phyloP scores from a whole-genome alignment of 2,888 invertebrate species.

The Sycophila texana region DNA sequence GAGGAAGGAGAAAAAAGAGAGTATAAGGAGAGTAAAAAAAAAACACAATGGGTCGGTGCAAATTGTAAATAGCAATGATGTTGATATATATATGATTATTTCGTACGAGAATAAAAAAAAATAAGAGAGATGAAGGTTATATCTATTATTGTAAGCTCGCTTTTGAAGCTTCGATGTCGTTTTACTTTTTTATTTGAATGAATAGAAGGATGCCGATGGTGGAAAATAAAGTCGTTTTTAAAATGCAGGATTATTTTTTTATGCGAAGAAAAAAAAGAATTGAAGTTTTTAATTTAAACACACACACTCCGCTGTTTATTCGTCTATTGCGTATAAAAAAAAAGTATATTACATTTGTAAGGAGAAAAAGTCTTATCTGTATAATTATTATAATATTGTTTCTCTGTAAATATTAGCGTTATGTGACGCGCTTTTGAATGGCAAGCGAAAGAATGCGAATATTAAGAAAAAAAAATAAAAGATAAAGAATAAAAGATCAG shows the following conservation, averaged over 20 bases:
- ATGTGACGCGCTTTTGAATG: constrained; percentile 51
- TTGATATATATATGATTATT: constrained; percentile 59
- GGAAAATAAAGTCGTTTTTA: constrained; percentile 51
- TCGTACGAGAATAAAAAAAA: constrained; percentile 55
- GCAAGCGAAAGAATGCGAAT: constrained; percentile 35
- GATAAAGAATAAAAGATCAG: not conserved
- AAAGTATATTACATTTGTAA: constrained; percentile 41
- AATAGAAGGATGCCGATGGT: constrained; percentile 8
- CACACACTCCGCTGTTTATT: constrained; percentile 53
- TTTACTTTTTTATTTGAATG: constrained; percentile 56
- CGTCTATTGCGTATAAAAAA: constrained; percentile 44
- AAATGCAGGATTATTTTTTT: constrained; percentile 56
- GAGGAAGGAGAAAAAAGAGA: constrained; percentile 25
- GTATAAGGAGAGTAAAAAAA: constrained; percentile 30
- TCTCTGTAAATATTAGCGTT: constrained; percentile 56
- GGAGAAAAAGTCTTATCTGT: constrained; percentile 51
- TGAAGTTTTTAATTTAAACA: constrained; percentile 47
- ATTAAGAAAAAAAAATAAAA: constrained; percentile 21
- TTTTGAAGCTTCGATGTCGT: constrained; percentile 59
- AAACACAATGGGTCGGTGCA: constrained; percentile 56
- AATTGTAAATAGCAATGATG: constrained; percentile 59
- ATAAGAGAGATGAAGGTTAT: constrained; percentile 50
- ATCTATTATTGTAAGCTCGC: constrained; percentile 58
- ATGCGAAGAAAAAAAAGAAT: constrained; percentile 36
- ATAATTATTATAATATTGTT: constrained; percentile 53